phyloP scores from a whole-genome alignment of 2,113 vertebrate genomes.

The Falcunculus frontatus region DNA sequence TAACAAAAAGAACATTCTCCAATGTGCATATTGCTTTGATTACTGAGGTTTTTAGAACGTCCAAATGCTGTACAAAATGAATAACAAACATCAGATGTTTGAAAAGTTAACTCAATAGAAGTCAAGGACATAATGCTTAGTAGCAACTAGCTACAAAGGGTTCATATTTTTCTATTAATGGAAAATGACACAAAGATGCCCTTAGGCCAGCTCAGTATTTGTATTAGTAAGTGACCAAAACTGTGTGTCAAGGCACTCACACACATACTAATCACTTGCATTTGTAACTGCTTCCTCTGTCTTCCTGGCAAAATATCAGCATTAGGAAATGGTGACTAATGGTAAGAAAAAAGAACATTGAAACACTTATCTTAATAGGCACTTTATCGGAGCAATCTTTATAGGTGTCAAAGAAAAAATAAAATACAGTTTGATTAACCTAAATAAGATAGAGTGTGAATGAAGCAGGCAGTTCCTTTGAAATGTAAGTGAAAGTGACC shows the following conservation, averaged over 20 bases:
- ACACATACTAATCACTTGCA: slow-evolving; percentile 43
- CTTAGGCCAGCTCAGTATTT: slow-evolving; percentile 41
- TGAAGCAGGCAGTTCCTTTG: background rate
- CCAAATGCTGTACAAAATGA: background rate
- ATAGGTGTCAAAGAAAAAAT: slow-evolving; percentile 40
- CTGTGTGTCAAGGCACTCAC: slow-evolving; percentile 24
- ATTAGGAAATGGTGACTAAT: slow-evolving; percentile 60
- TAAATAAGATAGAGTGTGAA: slow-evolving; percentile 21
- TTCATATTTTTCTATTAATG: slow-evolving; percentile 44
- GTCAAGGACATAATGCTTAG: slow-evolving; percentile 37
- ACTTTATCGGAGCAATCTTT: slow-evolving; percentile 23
- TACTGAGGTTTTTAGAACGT: background rate
- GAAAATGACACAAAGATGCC: slow-evolving; percentile 49
- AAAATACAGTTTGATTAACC: slow-evolving; percentile 25
- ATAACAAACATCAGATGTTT: slow-evolving; percentile 49
- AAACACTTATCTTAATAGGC: slow-evolving; percentile 35
- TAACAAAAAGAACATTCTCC: slow-evolving; percentile 45
- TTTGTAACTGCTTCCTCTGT: slow-evolving; percentile 56
- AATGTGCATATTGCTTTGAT: background rate
- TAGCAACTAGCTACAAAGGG: slow-evolving; percentile 46
- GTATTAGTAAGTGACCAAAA: slow-evolving; percentile 60
- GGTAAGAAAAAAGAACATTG: background rate
- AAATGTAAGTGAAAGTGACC: slow-evolving; percentile 13
- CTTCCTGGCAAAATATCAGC: slow-evolving; percentile 56
- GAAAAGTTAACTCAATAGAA: slow-evolving; percentile 20